These are phyloP conservation scores for Lepilemur septentrionalis DNA, from an alignment of 2,797 vertebrate genomes.

Conservation along the genomic window DNA sequence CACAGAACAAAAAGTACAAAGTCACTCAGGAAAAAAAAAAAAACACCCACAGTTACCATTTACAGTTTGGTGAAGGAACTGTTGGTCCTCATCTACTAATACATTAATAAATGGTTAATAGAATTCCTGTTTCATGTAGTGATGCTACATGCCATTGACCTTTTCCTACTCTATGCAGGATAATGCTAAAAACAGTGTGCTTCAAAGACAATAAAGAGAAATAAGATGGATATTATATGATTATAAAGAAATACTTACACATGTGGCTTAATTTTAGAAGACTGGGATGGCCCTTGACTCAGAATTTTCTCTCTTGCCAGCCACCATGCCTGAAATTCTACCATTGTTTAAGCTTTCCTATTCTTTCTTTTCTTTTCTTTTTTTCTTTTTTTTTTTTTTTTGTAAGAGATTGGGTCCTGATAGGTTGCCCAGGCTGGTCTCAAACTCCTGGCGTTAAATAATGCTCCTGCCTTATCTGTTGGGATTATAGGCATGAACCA, in stretches of 20 bases:
- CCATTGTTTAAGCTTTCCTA: not conserved
- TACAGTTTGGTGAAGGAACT: not conserved
- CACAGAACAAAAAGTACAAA: conserved; percentile 48
- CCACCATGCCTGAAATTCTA: not conserved
- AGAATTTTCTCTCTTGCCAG: not conserved
- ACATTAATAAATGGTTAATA: conserved; percentile 17
- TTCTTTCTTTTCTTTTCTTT: not conserved
- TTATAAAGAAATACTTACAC: not conserved
- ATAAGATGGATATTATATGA: no score
- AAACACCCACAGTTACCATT: conserved; percentile 19
- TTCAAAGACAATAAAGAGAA: not conserved
- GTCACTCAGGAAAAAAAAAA: not conserved
- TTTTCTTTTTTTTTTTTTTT: not conserved
- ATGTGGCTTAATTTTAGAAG: not conserved
- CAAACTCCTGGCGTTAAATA: no score
- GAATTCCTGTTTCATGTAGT: not conserved
- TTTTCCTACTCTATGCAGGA: not conserved
- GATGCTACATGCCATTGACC: not conserved
- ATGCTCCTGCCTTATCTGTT: no score
- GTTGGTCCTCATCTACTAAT: not conserved
- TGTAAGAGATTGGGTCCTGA: no score
- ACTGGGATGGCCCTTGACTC: not conserved
- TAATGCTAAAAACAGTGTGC: not conserved
- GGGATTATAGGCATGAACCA: no score
- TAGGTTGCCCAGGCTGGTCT: no score